phyloP scores from a whole-genome alignment of 2,888 invertebrate genomes.

The Nemurella pictetii region DNA sequence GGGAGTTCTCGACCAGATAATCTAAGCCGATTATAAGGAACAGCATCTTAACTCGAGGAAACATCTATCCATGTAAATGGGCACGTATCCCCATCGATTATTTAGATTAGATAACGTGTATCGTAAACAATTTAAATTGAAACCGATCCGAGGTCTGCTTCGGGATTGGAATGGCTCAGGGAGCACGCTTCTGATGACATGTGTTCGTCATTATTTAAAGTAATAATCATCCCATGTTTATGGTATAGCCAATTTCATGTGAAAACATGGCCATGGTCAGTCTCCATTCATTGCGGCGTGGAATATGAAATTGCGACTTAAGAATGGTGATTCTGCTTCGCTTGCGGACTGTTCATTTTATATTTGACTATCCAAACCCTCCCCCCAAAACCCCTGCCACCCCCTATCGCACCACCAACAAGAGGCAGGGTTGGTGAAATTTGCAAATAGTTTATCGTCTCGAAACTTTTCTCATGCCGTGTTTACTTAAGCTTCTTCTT shows the following conservation, averaged over 20 bases:
- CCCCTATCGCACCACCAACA: not conserved
- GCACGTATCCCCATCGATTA: not conserved
- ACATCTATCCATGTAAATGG: not conserved
- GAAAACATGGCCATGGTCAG: no score
- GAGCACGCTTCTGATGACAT: not conserved
- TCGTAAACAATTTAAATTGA: not conserved
- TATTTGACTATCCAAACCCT: not conserved
- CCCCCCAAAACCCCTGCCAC: not conserved
- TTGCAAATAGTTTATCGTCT: not conserved
- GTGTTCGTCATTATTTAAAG: no score
- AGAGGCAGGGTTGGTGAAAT: not conserved
- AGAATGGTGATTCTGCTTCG: not conserved
- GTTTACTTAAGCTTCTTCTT: not conserved
- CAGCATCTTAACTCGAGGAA: not conserved
- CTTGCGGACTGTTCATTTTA: not conserved
- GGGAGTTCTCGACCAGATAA: not conserved
- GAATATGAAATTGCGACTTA: not conserved
- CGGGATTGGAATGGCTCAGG: not conserved
- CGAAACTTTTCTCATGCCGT: not conserved
- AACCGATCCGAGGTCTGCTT: not conserved
- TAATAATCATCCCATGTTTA: not conserved
- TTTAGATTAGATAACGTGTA: not conserved
- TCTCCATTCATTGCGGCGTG: no score
- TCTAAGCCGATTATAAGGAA: not conserved
- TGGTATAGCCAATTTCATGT: no score